phyloP scores from a whole-genome alignment of 2,113 vertebrate genomes.

The Capricornis sumatraensis region DNA sequence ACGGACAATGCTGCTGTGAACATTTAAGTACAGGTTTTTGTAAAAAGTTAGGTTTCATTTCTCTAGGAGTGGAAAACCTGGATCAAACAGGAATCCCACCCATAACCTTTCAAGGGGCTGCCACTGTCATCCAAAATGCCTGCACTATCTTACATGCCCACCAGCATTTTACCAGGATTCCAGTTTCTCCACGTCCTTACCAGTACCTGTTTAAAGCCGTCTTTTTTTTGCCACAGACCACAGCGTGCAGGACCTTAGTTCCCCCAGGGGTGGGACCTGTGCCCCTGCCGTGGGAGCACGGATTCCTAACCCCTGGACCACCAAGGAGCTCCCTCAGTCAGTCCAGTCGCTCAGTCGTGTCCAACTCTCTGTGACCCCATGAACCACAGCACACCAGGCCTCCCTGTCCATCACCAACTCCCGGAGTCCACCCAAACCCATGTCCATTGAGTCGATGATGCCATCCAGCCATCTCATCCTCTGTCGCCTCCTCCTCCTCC shows the following conservation, averaged over 20 bases:
- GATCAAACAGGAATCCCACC: no score
- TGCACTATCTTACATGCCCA: no score
- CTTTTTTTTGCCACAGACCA: background rate
- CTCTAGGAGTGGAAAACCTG: background rate
- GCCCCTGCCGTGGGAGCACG: background rate
- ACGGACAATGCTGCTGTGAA: background rate
- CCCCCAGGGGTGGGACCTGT: background rate
- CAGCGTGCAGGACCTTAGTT: background rate
- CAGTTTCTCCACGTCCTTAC: background rate
- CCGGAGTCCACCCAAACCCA: rapidly evolving
- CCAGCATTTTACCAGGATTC: background rate
- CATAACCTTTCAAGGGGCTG: background rate
- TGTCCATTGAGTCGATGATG: rapidly evolving
- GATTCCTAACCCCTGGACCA: background rate
- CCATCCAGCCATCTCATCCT: background rate
- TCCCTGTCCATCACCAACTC: background rate
- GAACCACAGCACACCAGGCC: background rate
- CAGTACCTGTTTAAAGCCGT: background rate
- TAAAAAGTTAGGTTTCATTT: background rate
- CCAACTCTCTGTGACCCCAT: rapidly evolving
- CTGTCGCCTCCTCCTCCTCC: background rate
- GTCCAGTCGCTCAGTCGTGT: rapidly evolving
- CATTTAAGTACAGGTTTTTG: background rate
- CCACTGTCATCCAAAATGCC: background rate
- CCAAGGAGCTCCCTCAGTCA: background rate